Conservation (phyloP, 2,888 invertebrate genomes). For the Operophtera brumata region DNA sequence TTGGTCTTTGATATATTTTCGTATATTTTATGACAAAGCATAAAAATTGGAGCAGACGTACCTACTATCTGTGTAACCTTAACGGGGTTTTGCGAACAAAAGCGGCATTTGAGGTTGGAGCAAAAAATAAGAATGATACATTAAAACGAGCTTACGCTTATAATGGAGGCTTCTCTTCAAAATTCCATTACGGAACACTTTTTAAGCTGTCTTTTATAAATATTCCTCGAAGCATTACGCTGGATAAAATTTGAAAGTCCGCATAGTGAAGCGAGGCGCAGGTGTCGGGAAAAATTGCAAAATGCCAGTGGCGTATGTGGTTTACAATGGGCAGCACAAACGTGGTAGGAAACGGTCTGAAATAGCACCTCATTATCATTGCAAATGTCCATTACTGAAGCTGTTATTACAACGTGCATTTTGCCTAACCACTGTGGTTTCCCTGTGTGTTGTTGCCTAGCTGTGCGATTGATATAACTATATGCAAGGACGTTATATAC, state of each 20-base stretch:
- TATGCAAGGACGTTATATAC: no score
- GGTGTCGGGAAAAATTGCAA: slow-evolving; percentile 21
- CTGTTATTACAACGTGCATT: slow-evolving; percentile 13
- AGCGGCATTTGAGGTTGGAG: neutral
- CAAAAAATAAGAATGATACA: slow-evolving; percentile 22
- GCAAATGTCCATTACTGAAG: slow-evolving; percentile 18
- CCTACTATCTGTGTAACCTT: neutral
- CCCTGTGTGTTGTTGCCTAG: slow-evolving; percentile 15
- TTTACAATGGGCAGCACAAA: slow-evolving; percentile 13
- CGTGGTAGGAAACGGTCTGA: slow-evolving; percentile 15
- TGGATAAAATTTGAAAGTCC: slow-evolving; percentile 28
- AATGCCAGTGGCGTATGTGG: slow-evolving; percentile 16
- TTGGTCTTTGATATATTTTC: no score
- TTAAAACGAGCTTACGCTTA: slow-evolving; percentile 19
- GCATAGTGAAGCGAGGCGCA: slow-evolving; percentile 13
- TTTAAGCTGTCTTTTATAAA: slow-evolving; percentile 26
- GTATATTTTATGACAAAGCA: no score
- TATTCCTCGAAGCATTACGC: slow-evolving; percentile 21
- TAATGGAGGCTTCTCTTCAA: slow-evolving; percentile 24
- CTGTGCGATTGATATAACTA: neutral
- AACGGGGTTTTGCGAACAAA: slow-evolving; percentile 1
- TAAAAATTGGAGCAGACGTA: no score
- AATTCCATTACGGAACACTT: slow-evolving; percentile 29
- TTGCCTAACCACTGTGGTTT: slow-evolving; percentile 22
- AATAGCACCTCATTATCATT: slow-evolving; percentile 26